A percentile compares a stretch with the other conserved stretches of the same genome.
Conservation (phyloP, 1,140 invertebrate genomes). For the Bombus sylvicola region DNA sequence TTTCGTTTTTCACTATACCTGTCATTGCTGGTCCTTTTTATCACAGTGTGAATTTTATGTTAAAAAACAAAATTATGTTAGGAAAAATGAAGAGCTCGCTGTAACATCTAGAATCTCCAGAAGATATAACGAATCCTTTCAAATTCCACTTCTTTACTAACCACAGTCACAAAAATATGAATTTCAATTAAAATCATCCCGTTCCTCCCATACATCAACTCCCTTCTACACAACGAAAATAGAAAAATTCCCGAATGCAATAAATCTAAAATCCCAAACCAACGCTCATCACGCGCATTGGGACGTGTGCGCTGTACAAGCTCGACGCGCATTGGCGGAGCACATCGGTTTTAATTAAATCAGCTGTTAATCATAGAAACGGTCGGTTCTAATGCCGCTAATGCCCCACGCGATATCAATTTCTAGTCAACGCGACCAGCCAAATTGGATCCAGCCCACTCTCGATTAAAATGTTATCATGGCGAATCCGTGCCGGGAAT, state of each 20-base stretch:
- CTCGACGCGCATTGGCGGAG: neutral
- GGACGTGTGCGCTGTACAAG: no score
- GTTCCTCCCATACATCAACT: no score
- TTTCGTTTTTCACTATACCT: no score
- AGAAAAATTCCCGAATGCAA: neutral
- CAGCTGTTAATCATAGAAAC: slow-evolving; percentile 34
- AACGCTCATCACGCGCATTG: neutral
- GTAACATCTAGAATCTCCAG: no score
- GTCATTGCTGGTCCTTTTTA: no score
- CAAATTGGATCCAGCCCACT: slow-evolving; percentile 13
- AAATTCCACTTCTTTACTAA: no score
- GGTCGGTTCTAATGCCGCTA: slow-evolving; percentile 13
- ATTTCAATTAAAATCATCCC: no score
- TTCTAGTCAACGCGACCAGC: neutral
- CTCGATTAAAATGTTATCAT: slow-evolving; percentile 30
- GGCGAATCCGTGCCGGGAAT: neutral
- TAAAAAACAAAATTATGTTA: no score
- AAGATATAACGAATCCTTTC: no score
- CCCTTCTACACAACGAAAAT: neutral
- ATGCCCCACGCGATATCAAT: slow-evolving; percentile 25
- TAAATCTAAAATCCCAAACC: neutral
- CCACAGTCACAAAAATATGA: no score
- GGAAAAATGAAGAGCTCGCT: no score
- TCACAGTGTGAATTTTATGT: no score
- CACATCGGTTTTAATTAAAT: slow-evolving; percentile 38